Evolutionary conservation across 2,113 vertebrate species (phyloP).

Genomic region (Garra rufa): DNA sequence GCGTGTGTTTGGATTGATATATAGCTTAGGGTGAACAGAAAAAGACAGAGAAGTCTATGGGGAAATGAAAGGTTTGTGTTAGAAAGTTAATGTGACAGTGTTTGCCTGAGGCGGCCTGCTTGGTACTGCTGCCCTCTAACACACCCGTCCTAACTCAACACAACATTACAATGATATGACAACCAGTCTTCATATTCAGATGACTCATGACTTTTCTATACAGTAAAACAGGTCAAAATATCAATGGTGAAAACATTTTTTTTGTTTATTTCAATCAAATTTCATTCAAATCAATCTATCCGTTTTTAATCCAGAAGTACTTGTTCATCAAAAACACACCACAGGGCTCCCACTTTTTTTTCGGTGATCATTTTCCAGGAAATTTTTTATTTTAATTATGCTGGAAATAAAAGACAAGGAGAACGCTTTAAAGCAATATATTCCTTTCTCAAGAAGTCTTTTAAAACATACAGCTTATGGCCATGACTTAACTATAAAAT

Average conservation of each 20-base stretch:
- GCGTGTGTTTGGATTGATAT: conserved; percentile 70
- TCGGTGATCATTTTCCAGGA: no score
- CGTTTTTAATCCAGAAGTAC: background rate
- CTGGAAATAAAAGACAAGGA: no score
- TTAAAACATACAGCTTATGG: no score
- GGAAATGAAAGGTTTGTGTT: conserved; percentile 71
- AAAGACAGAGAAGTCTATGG: conserved; percentile 63
- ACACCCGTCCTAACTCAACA: background rate
- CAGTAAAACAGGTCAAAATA: background rate
- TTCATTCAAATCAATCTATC: background rate
- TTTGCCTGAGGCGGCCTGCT: conserved; percentile 62
- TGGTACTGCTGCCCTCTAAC: conserved; percentile 19
- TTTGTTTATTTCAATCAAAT: background rate
- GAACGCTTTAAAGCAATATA: no score
- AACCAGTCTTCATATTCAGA: background rate
- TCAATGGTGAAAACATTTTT: background rate
- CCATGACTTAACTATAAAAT: no score
- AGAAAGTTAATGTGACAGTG: conserved; percentile 65
- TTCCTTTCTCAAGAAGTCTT: no score
- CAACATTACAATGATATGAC: background rate
- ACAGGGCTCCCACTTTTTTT: no score
- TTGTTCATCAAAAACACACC: background rate
- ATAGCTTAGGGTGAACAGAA: conserved; percentile 66
- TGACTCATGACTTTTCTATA: background rate
- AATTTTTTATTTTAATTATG: no score